Evolutionary conservation across 2,888 invertebrate genomes (phyloP).

Genomic region (Coleophora flavipennella): DNA sequence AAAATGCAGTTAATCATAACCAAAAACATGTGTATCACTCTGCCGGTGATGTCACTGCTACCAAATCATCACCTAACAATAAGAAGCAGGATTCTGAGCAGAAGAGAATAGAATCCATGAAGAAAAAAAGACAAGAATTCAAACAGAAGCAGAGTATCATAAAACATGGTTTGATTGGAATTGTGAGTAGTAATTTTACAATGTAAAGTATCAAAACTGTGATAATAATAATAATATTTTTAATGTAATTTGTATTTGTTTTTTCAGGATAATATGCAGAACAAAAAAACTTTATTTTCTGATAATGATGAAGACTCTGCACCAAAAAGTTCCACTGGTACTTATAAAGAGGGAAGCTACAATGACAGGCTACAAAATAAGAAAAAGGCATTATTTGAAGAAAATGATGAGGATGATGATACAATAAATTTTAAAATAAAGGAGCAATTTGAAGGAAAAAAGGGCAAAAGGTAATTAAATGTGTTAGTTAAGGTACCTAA

Average conservation of each 20-base stretch:
- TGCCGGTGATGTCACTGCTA: neutral
- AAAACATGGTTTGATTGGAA: conserved; percentile 74
- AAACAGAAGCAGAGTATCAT: conserved; percentile 76
- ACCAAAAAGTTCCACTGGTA: conserved; percentile 6
- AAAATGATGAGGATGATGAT: conserved; percentile 62
- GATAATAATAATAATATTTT: conserved; percentile 3
- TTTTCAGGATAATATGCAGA: conserved; percentile 63
- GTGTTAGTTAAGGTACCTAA: conserved; percentile 1
- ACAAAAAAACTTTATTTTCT: conserved; percentile 77
- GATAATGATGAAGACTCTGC: conserved; percentile 49
- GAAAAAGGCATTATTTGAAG: conserved; percentile 56
- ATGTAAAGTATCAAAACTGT: too few relatives aligned
- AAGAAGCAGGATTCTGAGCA: conserved; percentile 67
- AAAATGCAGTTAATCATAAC: neutral
- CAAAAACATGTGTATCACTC: neutral
- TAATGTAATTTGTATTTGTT: conserved; percentile 6
- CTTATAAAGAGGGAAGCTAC: neutral
- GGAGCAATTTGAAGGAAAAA: conserved; percentile 77
- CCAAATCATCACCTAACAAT: conserved; percentile 17
- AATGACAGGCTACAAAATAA: conserved; percentile 6
- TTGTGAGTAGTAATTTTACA: conserved; percentile 54
- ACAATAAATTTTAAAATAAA: conserved; percentile 73
- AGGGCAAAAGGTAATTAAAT: conserved; percentile 72
- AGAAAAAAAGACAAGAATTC: conserved; percentile 75
- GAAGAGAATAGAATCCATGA: conserved; percentile 78